Evolutionary conservation across 2,113 vertebrate genomes (phyloP).

Genomic region (Propithecus coquereli): DNA sequence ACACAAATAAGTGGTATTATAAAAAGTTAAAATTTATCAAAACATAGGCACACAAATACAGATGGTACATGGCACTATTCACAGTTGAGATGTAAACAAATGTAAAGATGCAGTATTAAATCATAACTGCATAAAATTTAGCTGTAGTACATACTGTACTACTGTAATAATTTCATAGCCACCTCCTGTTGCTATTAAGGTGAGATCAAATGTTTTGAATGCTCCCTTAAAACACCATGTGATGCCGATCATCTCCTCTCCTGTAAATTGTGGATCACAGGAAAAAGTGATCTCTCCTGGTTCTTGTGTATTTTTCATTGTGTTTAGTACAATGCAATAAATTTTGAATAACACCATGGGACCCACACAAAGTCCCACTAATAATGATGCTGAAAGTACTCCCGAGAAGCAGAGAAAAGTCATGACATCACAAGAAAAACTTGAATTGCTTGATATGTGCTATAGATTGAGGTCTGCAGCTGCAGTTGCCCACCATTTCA

Average conservation of each 20-base stretch:
- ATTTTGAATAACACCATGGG: background rate
- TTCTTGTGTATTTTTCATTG: background rate
- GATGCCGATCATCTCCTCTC: background rate
- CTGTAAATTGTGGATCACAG: background rate
- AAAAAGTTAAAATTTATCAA: background rate
- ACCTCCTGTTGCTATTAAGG: background rate
- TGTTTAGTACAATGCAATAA: background rate
- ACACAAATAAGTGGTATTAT: background rate
- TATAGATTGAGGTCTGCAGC: background rate
- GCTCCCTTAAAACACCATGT: background rate
- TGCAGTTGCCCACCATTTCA: background rate
- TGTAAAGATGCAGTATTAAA: background rate
- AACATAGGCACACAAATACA: background rate
- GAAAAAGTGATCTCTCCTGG: background rate
- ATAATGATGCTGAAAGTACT: background rate
- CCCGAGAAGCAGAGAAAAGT: background rate
- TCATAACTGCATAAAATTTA: background rate
- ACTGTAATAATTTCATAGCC: background rate
- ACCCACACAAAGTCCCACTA: too few relatives aligned
- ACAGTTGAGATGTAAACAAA: background rate
- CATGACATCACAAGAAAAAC: background rate
- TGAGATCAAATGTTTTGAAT: background rate
- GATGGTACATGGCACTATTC: background rate
- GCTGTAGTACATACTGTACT: background rate
- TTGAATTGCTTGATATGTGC: background rate